These are phyloP conservation scores for Sminthurides aquaticus DNA, from an alignment of 2,888 invertebrate species.

Conservation along the genomic window DNA sequence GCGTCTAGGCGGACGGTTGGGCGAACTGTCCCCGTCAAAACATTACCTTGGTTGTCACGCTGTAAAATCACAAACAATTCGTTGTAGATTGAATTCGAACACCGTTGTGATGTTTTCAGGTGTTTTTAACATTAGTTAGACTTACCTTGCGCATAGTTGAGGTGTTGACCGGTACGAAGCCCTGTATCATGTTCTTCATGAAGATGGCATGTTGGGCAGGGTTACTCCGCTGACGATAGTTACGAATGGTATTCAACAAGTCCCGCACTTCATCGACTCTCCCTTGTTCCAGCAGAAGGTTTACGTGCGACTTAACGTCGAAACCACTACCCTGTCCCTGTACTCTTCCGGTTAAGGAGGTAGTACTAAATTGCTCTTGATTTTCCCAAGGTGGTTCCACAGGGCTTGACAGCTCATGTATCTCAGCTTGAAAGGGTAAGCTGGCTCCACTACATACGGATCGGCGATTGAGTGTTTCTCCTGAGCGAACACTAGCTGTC, in stretches of 20 bases:
- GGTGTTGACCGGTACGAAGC: no score
- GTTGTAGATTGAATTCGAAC: no score
- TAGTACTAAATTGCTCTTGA: background rate
- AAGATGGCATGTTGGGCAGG: no score
- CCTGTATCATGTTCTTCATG: no score
- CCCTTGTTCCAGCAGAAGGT: background rate
- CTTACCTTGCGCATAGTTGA: no score
- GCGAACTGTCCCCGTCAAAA: background rate
- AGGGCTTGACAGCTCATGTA: background rate
- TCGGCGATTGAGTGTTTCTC: background rate
- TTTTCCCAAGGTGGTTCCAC: background rate
- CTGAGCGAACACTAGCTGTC: background rate
- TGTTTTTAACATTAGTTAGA: no score
- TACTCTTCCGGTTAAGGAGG: no score
- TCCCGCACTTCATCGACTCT: background rate
- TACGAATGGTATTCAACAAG: background rate
- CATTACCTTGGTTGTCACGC: constrained; percentile 7
- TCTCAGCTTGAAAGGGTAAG: background rate
- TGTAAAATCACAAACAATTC: constrained; percentile 6
- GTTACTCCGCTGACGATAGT: no score
- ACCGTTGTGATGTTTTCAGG: no score
- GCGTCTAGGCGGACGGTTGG: background rate
- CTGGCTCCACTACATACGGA: background rate
- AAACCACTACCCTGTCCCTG: background rate
- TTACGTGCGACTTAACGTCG: background rate